Base-by-base conservation (phyloP, 1,140 invertebrate species). In the Melitaea cinxia region DNA sequence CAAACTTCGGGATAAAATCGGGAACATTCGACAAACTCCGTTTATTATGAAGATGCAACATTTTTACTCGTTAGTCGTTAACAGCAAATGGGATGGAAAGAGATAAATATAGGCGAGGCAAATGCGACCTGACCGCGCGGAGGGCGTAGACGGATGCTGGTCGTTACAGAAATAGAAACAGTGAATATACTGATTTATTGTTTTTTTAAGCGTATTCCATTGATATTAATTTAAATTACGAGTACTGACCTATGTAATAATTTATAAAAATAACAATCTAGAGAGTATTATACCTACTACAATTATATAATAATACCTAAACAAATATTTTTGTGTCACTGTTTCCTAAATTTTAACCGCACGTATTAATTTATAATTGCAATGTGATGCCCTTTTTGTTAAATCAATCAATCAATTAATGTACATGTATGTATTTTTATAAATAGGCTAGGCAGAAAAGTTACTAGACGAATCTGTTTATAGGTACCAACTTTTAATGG, bases 131-230 rank as follows among this genome's bases (percentile, higher is more conserved):
- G 24, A 47, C 55, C 26, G 37, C 26, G 26, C 37, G 45, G 62
- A 65, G 71, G 70, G 64, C 59, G 66, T 55, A 70, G 77, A 77
- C 86, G 82, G 83, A 88, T 87, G 81, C 82, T 85, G 83, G 65
- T 75, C 63, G 72, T 75, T 80, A 75, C 75, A 77, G 68, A 89
- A 87, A 89, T 89, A 89, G 83, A 85, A 65, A 37, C 56, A 55
- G 7, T 12, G 39, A 42, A 23, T 63, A 30, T 56, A 55, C 14
- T 17, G 39, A 42, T 42, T 63, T 57, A 57, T 39, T 47, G 23
- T 47, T 24, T 47, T 47, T 4, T 21, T 2, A 21, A 47, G 42
- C 12, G 14, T 47, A 47, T 21, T 39, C 10, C 10, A 23, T 47
- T 47, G 15, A 42, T 42, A 9, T 15, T 30, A 42, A 42, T 42